Evolutionary conservation across 2,797 vertebrate species (phyloP), one percentile per base, ranked within the genome.

Genomic region (Peromyscus attwateri): DNA sequence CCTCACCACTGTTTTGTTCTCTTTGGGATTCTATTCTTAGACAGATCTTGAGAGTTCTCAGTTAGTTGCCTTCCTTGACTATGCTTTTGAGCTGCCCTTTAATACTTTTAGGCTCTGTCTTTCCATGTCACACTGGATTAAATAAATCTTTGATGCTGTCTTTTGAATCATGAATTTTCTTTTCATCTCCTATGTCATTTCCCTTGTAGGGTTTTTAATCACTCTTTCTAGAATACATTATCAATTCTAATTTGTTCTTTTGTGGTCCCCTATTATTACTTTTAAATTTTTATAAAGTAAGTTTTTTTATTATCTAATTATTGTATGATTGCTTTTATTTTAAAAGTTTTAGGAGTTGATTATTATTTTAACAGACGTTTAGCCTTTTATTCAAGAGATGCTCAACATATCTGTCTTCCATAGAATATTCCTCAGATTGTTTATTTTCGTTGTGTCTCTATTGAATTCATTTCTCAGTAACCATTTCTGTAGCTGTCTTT

Each of bases 161-260:
- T 91, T 77, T 82, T 84, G 64, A 52, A 96, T 71, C n/a, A 79
- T 62, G 23, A 95, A 83, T 83, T 96, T 29, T 87, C 66, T 81
- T 49, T 92, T 91, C 0, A 7, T 46, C 13, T 82, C 64, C 9
- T 49, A 82, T 57, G 14, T 66, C 25, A 57, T 64, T 82, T 82
- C 12, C 6, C 75, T 81, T 85, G 43, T 57, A 27, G 68, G 0
- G 13, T 77, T 88, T 89, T 87, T 34, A 64, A 55, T 62, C 14
- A 49, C 0, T 27, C 37, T 87, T 60, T 80, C 46, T 40, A 60
- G 57, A 88, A 79, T 73, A 55, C 43, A 64, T 21, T 4, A 82
- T 16, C 2, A 87, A 70, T 90, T 76, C 57, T 46, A 57, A n/a
- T 85, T 92, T 11, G 8, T 81, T 85, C 29, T 43, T 85, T 80